phyloP scores from a whole-genome alignment of 2,113 vertebrate species.

The Rallus limicola region DNA sequence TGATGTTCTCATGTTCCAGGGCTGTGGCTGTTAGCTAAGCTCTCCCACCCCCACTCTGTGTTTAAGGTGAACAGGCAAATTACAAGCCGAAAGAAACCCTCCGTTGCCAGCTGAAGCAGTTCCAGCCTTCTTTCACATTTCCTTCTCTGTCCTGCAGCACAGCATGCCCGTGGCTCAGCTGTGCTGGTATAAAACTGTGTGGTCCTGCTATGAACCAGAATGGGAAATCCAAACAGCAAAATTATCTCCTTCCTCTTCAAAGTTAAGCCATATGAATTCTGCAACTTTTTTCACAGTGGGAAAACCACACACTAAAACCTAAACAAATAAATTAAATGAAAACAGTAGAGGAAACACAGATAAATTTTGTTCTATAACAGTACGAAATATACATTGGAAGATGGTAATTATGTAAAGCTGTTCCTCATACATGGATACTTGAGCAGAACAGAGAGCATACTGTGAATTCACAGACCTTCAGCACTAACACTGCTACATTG shows the following conservation, averaged over 20 bases:
- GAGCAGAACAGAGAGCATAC: background rate
- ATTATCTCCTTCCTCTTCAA: background rate
- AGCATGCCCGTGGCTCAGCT: background rate
- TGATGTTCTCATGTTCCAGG: background rate
- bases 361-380: background rate
- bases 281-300: background rate
- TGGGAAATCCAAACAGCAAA: background rate
- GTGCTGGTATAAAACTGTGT: background rate
- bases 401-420: background rate
- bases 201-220: background rate
- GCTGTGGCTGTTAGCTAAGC: background rate
- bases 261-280: background rate
- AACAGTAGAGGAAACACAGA: background rate
- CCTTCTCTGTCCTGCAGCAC: background rate
- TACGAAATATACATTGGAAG: background rate
- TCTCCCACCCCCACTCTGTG: fast-evolving
- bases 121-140: background rate
- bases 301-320: background rate
- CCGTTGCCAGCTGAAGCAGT: background rate
- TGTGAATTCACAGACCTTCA: background rate
- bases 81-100: background rate
- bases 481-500: background rate
- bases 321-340: background rate
- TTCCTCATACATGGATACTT: background rate
- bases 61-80: background rate